Conservation (phyloP, 2,888 invertebrate genomes). For the Sclerodermus sp. region DNA sequence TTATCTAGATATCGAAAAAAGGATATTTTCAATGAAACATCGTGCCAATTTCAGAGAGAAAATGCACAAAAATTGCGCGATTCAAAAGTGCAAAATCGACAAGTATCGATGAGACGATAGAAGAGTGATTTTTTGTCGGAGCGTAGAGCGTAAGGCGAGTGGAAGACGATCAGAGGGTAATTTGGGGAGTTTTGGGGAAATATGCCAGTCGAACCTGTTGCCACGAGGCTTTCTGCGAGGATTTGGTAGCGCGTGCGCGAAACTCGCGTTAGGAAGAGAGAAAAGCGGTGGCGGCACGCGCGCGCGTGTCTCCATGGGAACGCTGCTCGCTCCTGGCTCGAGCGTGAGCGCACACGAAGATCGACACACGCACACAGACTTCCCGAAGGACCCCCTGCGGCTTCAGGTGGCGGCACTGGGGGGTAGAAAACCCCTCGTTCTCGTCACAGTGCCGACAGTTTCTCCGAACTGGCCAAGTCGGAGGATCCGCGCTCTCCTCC, state of each 20-base stretch:
- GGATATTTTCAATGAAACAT: no score
- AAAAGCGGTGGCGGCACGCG: slow-evolving; percentile 18
- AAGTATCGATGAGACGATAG: no score
- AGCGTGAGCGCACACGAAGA: background rate
- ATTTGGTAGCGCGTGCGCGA: slow-evolving; percentile 21
- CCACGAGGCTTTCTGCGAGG: slow-evolving; percentile 13
- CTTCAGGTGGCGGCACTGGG: slow-evolving; percentile 36
- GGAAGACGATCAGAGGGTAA: no score
- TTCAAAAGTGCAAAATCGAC: no score
- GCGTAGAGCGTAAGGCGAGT: no score
- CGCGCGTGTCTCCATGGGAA: slow-evolving; percentile 38
- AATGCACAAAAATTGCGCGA: no score
- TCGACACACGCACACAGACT: slow-evolving; percentile 7
- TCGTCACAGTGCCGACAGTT: slow-evolving; percentile 34
- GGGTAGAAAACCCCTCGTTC: slow-evolving; percentile 31
- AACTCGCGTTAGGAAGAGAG: no score
- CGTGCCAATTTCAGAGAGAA: no score
- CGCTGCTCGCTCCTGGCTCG: slow-evolving; percentile 7
- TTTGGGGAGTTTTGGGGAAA: no score
- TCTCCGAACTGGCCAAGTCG: slow-evolving; percentile 33
- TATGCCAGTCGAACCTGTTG: slow-evolving; percentile 20
- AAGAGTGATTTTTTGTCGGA: no score
- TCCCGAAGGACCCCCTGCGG: slow-evolving; percentile 33
- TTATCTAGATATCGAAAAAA: no score
- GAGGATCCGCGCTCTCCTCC: slow-evolving; percentile 8